phyloP scores from a whole-genome alignment of 2,888 invertebrate species.

The Calameuta idolon region DNA sequence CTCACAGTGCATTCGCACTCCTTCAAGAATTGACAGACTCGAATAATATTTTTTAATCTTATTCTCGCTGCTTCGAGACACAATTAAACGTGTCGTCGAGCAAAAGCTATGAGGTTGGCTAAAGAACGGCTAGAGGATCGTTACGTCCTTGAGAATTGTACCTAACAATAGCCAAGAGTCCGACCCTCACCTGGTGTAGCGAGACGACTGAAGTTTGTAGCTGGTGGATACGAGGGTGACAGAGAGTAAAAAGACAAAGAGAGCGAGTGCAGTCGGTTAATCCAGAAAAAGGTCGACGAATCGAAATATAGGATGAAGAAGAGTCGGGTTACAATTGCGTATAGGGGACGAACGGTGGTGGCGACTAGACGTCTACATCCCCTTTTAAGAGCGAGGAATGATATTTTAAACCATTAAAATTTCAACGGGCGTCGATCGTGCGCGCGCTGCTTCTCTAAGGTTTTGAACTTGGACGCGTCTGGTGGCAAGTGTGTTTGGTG shows the following conservation, averaged over 20 bases:
- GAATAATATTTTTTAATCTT: neutral
- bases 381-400: neutral
- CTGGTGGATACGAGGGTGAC: neutral
- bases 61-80: neutral
- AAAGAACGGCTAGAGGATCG: neutral
- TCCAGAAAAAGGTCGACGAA: neutral
- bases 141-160: neutral
- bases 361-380: neutral
- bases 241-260: neutral
- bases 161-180: neutral
- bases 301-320: neutral
- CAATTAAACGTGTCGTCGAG: neutral
- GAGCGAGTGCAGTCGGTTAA: neutral
- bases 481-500: conserved; percentile 26
- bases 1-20: neutral
- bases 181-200: neutral
- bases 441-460: neutral
- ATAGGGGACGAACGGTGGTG: neutral
- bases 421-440: neutral
- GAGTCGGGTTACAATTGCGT: neutral
- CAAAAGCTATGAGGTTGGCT: neutral
- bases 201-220: neutral
- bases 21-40: neutral
- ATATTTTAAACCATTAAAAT: conserved; percentile 13
- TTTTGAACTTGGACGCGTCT: neutral